Base-by-base conservation (phyloP, 2,797 vertebrate species). In the Oryzias dopingdopingensis region DNA sequence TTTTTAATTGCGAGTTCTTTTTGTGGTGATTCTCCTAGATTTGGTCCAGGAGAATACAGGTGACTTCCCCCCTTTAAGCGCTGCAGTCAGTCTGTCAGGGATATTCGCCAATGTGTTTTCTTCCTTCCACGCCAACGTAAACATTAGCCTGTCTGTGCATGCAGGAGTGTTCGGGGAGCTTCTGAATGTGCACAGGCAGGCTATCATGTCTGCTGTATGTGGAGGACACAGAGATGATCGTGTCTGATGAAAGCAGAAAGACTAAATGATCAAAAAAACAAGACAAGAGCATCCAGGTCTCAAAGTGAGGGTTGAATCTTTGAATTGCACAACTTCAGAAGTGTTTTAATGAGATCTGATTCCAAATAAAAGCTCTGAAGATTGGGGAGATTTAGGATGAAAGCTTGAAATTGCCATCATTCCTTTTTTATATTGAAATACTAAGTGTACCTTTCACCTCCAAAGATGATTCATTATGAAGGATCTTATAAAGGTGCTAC, bases 41-140 rank as follows among this genome's bases (percentile, higher is more conserved):
- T 54, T 56, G 4, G 3, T 37, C 32, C 32, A 37, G 10, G 32
- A 37, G 32, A 37, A 12, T 37, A 3, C 32, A 37, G 12, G 20
- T 8, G 17, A 64, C 56, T 46, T 23, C 56, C 52, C 18, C 20
- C 17, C 42, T 59, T 54, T 72, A 59, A 59, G 61, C 59, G 61
- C 62, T 63, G 44, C 45, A 26, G 72, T 72, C 62, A 72, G 45
- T 54, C 55, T 76, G 55, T 54, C 2, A 22, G 46, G 42, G 70
- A 81, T 61, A 78, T 56, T 56, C 18, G 18, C 64, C 69, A 51
- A 72, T 79, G 77, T 52, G 49, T 79, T 81, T 72, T 65, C 49
- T 81, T 75, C 66, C 82, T 75, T 83, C 57, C 44, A 56, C 49
- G 81, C 84, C 84, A 88, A 74, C 54, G 29, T 82, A 83, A 90